Base-by-base conservation (phyloP, 2,113 vertebrate species). In the Bubo scandiacus region DNA sequence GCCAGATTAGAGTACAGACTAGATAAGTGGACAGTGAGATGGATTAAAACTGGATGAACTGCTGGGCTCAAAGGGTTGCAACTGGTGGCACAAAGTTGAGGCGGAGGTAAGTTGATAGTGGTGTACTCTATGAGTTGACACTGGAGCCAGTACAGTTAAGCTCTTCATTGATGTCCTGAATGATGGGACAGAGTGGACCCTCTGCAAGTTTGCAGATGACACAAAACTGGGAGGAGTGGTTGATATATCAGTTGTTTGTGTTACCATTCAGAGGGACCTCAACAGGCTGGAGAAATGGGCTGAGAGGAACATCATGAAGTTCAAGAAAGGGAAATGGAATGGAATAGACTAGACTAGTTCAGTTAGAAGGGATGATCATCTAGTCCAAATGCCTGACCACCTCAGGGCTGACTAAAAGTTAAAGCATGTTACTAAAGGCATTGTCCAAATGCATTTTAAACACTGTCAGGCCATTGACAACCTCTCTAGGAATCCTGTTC, bases 391-490 rank as follows among this genome's bases (percentile, higher is more conserved):
- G 45, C 7, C 52, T 67, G 32, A 73, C 27, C n/a, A 47, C 12
- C 49, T 70, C 55, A 51, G 36, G 57, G 29, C 10, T 74, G 42
- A n/a, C 36, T 36, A 43, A 38, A 85, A 65, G 11, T 52, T 70
- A 32, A 79, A 80, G 4, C 9, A 14, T 20, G 21, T 52, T 57
- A 12, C 16, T 72, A 27, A 70, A 5, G 15, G 10, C 42, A 26
- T 57, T 68, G 25, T 58, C 36, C 20, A 83, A 52, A 74, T 12
- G 18, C 25, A 36, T 57, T 16, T 57, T 15, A 66, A 49, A 18
- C 13, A 61, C 10, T 34, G 40, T 38, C 15, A 55, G 38, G 8
- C 3, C 47, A 67, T 32, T 0, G 0, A 67, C 14, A 20, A 78
- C 19, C 40, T 68, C 32, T 58, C 55, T 29, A 63, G 42, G 43